phyloP scores from a whole-genome alignment of 2,888 invertebrate species.

The Nomada fabriciana region DNA sequence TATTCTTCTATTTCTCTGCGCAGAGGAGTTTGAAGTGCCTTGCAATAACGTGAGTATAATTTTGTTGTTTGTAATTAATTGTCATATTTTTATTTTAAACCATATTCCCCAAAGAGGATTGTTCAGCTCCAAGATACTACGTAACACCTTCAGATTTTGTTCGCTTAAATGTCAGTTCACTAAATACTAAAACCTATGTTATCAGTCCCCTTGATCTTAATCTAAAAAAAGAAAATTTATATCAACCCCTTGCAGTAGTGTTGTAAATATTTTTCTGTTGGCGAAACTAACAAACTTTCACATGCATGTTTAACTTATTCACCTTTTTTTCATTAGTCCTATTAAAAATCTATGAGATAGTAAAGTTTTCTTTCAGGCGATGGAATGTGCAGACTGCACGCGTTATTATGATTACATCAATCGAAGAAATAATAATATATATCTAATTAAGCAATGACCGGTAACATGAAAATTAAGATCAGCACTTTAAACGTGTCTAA shows the following conservation, averaged over 20 bases:
- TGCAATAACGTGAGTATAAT: slow-evolving; percentile 75
- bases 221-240: not conserved
- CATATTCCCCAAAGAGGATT: not conserved
- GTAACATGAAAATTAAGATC: slow-evolving; percentile 7
- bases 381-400: slow-evolving; percentile 11
- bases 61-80: slow-evolving; percentile 2
- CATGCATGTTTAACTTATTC: not conserved
- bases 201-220: not conserved
- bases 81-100: not conserved
- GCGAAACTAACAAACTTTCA: not conserved
- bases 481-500: slow-evolving; percentile 10
- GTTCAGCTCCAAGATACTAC: not conserved
- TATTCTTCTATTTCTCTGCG: slow-evolving; percentile 71
- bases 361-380: slow-evolving; percentile 50
- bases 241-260: not conserved
- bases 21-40: slow-evolving; percentile 74
- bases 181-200: not conserved
- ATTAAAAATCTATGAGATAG: slow-evolving; percentile 46
- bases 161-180: not conserved
- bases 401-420: slow-evolving; percentile 15
- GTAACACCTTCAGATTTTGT: not conserved
- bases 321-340: slow-evolving; percentile 17
- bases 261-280: too few relatives aligned
- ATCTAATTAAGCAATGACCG: slow-evolving; percentile 19
- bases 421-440: slow-evolving; percentile 29